These are phyloP conservation scores for Hyaena hyaena DNA, from an alignment of 2,113 vertebrate genomes.

Conservation along the genomic window DNA sequence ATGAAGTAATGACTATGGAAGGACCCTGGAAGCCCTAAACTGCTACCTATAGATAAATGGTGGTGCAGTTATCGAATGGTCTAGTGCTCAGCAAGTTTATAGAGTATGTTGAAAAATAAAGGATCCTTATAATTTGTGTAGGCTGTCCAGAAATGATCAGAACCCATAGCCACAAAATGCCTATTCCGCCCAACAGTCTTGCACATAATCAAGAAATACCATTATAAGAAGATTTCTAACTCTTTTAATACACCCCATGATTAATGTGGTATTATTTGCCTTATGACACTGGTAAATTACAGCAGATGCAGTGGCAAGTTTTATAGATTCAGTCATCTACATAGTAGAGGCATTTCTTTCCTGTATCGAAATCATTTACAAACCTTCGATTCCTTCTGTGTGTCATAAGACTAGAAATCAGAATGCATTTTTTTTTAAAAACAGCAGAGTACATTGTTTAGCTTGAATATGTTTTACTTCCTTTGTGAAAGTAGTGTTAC, in stretches of 20 bases:
- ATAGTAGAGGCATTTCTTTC: neutral
- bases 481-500: neutral
- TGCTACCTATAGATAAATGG: neutral
- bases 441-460: neutral
- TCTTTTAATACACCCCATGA: neutral
- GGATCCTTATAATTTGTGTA: neutral
- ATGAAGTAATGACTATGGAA: neutral
- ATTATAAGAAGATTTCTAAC: neutral
- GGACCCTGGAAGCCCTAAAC: neutral
- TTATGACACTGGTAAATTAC: neutral
- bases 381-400: neutral
- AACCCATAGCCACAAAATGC: neutral
- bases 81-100: neutral
- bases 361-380: neutral
- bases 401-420: neutral
- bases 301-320: neutral
- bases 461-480: neutral
- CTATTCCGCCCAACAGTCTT: neutral
- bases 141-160: neutral
- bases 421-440: neutral
- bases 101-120: neutral
- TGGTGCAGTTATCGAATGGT: neutral
- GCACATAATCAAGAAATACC: neutral
- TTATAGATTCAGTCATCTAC: neutral
- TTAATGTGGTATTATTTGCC: neutral